Base-by-base conservation (phyloP, 2,888 invertebrate genomes). In the Heliconius sara region DNA sequence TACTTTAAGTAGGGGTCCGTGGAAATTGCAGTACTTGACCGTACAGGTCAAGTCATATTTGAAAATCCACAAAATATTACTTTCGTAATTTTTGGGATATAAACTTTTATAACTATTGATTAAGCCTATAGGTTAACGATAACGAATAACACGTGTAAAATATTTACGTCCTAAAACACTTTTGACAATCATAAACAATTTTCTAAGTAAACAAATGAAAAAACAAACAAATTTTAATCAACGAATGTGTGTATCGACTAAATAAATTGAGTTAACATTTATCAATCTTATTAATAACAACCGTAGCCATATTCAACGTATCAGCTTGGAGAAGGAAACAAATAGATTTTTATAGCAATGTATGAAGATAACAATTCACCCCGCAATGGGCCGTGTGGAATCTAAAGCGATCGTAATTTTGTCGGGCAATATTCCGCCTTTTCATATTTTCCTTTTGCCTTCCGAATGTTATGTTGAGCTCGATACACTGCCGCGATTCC, bases 381-480 rank as follows among this genome's bases (percentile, higher is more conserved):
- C 89, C 91, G 91, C 93, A 92, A 94, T 93, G 91, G 93, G 90
- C 91, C 91, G 92, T 91, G 90, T 87, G 90, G 92, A 93, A 93
- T 94, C 94, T 91, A 93, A 94, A 94, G 91, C 91, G 93, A 93
- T 93, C 92, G 94, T 94, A 94, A 95, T 95, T 93, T 93, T 90
- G 93, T 91, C 92, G 91, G 92, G 93, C 92, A 92, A 95, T 94
- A 93, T 94, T 93, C 92, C 87, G 91, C 91, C 91, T 93, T 94
- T 93, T 92, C 94, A 95, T 94, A 94, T 94, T 94, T 94, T 92
- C 91, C 89, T 91, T 91, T 92, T 92, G 89, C 92, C 89, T 90
- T 87, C 89, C 89, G 90, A 93, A 92, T 92, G 91, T 93, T 91
- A 90, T 91, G 91, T 90, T 89, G 90, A 88, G 89, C 91, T 90